A percentile compares a stretch with the other conserved stretches of the same genome.
Evolutionary conservation across 2,888 invertebrate species (phyloP).

Genomic region (Molorchus minor): DNA sequence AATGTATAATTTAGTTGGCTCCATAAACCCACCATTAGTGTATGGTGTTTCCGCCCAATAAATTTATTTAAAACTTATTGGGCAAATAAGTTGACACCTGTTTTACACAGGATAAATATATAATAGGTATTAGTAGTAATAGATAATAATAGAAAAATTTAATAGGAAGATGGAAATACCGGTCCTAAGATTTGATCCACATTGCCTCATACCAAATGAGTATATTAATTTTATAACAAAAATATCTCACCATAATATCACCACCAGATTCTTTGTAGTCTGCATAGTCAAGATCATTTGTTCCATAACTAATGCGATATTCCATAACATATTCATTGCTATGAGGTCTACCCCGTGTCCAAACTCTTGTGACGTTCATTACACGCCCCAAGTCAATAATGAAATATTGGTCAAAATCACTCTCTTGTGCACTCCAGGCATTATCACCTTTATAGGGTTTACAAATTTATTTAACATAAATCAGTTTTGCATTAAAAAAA

Average conservation of each 20-base stretch:
- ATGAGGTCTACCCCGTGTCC: constrained; percentile 89
- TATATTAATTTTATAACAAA: not conserved
- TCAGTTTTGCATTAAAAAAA: no score
- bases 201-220: no score
- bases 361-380: constrained; percentile 88
- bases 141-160: no score
- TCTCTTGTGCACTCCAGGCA: constrained; percentile 91
- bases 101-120: no score
- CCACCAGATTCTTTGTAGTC: constrained; percentile 91
- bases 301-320: constrained; percentile 92
- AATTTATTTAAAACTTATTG: no score
- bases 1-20: no score
- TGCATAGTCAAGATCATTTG: constrained; percentile 88
- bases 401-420: constrained; percentile 92
- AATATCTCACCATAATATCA: constrained; percentile 78
- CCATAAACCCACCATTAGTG: no score
- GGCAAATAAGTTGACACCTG: no score
- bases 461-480: constrained; percentile 5
- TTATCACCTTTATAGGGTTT: constrained; percentile 74
- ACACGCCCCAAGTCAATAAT: constrained; percentile 88
- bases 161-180: no score
- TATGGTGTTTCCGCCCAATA: no score
- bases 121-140: no score
- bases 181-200: no score
- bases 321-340: constrained; percentile 93